Base-by-base conservation (phyloP, 2,113 vertebrate genomes). In the Thalassarche chlororhynchos region DNA sequence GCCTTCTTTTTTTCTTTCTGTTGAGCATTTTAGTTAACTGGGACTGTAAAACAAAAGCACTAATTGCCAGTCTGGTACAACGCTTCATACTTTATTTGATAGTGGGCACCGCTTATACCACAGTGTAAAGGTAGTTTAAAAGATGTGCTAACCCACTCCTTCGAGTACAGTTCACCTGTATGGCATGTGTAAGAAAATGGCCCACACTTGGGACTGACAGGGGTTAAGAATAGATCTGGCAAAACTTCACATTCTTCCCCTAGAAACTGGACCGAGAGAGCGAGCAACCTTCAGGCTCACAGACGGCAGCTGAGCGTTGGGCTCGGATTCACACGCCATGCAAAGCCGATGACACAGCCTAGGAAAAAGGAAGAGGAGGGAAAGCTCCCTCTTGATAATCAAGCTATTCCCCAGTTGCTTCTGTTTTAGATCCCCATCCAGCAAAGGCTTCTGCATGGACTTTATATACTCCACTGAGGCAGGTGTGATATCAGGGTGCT, bases 261-360 rank as follows among this genome's bases (percentile, higher is more conserved):
- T 28, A 24, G 78, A 85, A 94, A 72, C 12, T 7, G 32, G 66
- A 34, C 28, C 0, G 1, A 14, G 16, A 65, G 31, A n/a, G 7
- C 0, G 14, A 94, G 49, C 34, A 74, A 29, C 10, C 20, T 83
- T 55, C 46, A 55, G 58, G 58, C 62, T 84, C 83, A 19, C 62
- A 74, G 78, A 21, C 32, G 62, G 51, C 65, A 75, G 55, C 21
- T 0, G 7, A 75, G 28, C 17, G 0, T 14, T 1, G 2, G 28
- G 21, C 62, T 72, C 0, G 0, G 70, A 46, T 69, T 85, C 8
- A 1, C 42, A 16, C 1, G 1, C 25, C 23, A 6, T 4, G 24
- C 31, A 76, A 61, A 91, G 58, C 34, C 1, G 2, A 20, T 18
- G 47, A 46, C n/a, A 25, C 29, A 82, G 61, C 14, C 58, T 21